A percentile compares a stretch with the other conserved stretches of the same genome.
These are phyloP conservation scores for Bergia sp. DNA, from an alignment of 92 coral and sea anemone species.

Conservation along the genomic window DNA sequence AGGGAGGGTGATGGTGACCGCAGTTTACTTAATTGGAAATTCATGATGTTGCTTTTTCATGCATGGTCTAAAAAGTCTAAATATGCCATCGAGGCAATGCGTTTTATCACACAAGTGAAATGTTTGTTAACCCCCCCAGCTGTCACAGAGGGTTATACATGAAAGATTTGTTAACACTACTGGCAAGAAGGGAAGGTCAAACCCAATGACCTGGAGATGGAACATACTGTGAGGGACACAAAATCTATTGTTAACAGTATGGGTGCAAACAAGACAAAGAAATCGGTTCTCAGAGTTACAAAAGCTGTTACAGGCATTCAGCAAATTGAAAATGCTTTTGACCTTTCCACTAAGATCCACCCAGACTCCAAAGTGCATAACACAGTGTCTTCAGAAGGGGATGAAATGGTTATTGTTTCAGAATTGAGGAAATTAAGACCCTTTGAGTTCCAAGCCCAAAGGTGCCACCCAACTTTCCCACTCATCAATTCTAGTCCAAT, in stretches of 20 bases:
- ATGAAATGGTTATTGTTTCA: neutral
- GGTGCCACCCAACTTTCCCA: slow-evolving; percentile 1
- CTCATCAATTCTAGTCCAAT: neutral
- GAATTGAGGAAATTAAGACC: neutral
- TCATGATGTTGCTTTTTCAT: slow-evolving; percentile 46
- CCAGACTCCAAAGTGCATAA: neutral
- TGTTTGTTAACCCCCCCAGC: slow-evolving; percentile 23
- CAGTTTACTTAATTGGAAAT: slow-evolving; percentile 46
- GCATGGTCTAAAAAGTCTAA: slow-evolving; percentile 31
- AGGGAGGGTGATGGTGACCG: slow-evolving; percentile 53
- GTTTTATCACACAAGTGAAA: slow-evolving; percentile 37
- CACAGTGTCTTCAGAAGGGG: neutral
- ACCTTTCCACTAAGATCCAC: neutral
- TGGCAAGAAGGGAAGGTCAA: slow-evolving; percentile 28
- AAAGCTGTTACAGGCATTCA: slow-evolving; percentile 1
- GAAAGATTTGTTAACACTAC: slow-evolving; percentile 46
- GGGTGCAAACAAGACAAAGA: slow-evolving; percentile 41
- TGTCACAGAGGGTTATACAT: slow-evolving; percentile 46
- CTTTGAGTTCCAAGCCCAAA: neutral
- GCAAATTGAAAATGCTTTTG: neutral
- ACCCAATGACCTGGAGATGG: slow-evolving; percentile 47
- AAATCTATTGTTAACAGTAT: slow-evolving; percentile 26
- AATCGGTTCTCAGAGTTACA: neutral
- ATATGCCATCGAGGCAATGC: slow-evolving; percentile 61
- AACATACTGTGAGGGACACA: slow-evolving; percentile 20